Percentiles rank a stretch among this genome's conserved stretches.
phyloP scores from a whole-genome alignment of 2,888 invertebrate genomes.

The Selenia dentaria region DNA sequence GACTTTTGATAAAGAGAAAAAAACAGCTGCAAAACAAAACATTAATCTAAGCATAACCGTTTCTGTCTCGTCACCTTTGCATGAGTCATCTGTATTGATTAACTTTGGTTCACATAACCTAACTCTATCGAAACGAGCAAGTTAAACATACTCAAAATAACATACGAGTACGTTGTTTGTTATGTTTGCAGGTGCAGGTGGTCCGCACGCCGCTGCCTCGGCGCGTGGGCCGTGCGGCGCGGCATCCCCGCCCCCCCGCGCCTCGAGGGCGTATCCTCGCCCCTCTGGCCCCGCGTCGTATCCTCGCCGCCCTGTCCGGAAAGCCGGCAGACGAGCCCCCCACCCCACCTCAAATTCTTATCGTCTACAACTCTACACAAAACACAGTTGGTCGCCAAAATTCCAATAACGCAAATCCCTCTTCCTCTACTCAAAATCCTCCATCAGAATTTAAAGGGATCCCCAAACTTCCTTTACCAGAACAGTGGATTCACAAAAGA shows the following conservation, averaged over 20 bases:
- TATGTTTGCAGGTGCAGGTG: conserved; percentile 72
- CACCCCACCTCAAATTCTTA: conserved; percentile 44
- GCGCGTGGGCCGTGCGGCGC: conserved; percentile 33
- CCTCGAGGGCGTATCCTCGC: conserved; percentile 25
- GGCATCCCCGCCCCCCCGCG: conserved; percentile 35
- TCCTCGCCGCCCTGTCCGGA: conserved; percentile 39
- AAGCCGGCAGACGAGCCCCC: conserved; percentile 41
- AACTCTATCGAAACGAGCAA: too few relatives aligned
- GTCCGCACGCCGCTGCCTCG: conserved; percentile 49
- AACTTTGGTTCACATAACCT: too few relatives aligned
- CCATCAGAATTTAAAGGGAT: conserved; percentile 46
- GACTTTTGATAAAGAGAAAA: too few relatives aligned
- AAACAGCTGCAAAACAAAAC: too few relatives aligned
- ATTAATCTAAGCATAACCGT: too few relatives aligned
- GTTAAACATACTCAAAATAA: too few relatives aligned
- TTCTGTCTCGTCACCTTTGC: too few relatives aligned
- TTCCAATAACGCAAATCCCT: conserved; percentile 27
- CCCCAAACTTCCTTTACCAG: conserved; percentile 69
- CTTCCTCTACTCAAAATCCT: conserved; percentile 29
- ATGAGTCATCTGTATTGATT: too few relatives aligned
- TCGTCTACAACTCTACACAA: conserved; percentile 39
- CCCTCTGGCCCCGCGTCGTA: conserved; percentile 34
- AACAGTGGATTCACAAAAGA: conserved; percentile 75
- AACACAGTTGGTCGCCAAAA: conserved; percentile 23
- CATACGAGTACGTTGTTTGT: too few relatives aligned